phyloP scores from a whole-genome alignment of 92 coral and sea anemone species.

The Nematostella vectensis region DNA sequence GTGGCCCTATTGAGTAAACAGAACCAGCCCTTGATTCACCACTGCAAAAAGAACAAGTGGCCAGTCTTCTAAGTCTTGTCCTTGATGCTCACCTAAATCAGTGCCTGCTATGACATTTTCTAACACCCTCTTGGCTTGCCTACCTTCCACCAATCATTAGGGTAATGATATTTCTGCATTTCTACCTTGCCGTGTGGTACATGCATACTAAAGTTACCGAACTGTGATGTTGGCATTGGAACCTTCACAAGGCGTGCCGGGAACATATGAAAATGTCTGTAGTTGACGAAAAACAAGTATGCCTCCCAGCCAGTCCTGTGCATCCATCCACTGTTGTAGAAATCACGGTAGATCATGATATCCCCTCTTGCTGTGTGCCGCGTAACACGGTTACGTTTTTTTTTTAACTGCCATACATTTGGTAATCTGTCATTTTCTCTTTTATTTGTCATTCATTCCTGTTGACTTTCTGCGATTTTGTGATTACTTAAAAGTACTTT shows the following conservation, averaged over 20 bases:
- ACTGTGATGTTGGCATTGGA: slow-evolving; percentile 45
- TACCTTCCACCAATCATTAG: slow-evolving; percentile 71
- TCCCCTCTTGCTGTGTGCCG: slow-evolving; percentile 60
- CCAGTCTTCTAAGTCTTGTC: no score
- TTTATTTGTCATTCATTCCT: no score
- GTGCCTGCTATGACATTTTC: no score
- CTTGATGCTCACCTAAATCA: no score
- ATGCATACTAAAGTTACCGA: slow-evolving; percentile 47
- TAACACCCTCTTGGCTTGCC: slow-evolving; percentile 51
- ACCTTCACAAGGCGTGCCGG: slow-evolving; percentile 44
- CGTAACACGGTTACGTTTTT: slow-evolving; percentile 64
- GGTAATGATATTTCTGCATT: slow-evolving; percentile 68
- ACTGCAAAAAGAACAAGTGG: no score
- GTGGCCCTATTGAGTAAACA: no score
- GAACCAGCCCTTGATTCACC: no score
- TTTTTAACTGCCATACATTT: no score
- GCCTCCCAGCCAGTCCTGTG: slow-evolving; percentile 67
- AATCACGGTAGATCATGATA: slow-evolving; percentile 59
- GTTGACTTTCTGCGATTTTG: no score
- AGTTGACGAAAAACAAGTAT: slow-evolving; percentile 59
- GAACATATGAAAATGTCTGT: slow-evolving; percentile 66
- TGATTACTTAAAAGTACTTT: no score
- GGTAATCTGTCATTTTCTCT: no score
- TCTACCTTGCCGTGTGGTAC: slow-evolving; percentile 61
- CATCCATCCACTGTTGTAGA: slow-evolving; percentile 52